phyloP scores from a whole-genome alignment of 2,113 vertebrate genomes.

The Phodopus roborovskii region DNA sequence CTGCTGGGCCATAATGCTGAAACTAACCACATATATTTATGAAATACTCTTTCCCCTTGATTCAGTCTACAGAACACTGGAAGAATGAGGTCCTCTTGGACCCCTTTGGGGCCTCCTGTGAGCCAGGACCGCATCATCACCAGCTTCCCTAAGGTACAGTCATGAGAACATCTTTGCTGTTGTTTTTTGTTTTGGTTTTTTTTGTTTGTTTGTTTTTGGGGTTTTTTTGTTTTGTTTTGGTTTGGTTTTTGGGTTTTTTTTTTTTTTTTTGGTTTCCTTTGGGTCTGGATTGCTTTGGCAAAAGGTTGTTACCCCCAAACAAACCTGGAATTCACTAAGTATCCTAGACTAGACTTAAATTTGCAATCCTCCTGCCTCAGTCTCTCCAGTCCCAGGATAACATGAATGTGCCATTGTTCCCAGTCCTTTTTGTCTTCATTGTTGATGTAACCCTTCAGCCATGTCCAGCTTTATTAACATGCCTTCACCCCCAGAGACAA shows the following conservation, averaged over 20 bases:
- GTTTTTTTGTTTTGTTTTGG: no score
- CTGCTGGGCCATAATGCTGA: background rate
- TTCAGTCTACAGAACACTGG: slow-evolving; percentile 48
- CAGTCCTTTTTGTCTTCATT: background rate
- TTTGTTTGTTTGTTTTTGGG: no score
- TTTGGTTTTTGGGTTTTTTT: no score
- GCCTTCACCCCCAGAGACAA: background rate
- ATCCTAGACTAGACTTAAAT: background rate
- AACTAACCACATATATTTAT: background rate
- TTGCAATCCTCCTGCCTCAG: background rate
- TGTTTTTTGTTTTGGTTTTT: background rate
- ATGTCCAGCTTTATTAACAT: background rate
- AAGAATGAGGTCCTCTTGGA: slow-evolving; percentile 84
- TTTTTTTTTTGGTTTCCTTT: background rate
- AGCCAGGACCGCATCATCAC: slow-evolving; percentile 89
- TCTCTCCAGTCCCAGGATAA: background rate
- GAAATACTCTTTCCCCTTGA: background rate
- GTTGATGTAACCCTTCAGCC: background rate
- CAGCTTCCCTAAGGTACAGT: slow-evolving; percentile 91
- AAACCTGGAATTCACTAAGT: background rate
- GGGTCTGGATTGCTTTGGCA: background rate
- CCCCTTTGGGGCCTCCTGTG: slow-evolving; percentile 85
- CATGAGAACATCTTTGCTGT: background rate
- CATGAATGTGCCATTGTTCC: background rate
- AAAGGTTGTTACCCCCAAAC: background rate